These are phyloP conservation scores for Cynaeus angustus DNA, from an alignment of 2,888 invertebrate genomes.

Conservation along the genomic window DNA sequence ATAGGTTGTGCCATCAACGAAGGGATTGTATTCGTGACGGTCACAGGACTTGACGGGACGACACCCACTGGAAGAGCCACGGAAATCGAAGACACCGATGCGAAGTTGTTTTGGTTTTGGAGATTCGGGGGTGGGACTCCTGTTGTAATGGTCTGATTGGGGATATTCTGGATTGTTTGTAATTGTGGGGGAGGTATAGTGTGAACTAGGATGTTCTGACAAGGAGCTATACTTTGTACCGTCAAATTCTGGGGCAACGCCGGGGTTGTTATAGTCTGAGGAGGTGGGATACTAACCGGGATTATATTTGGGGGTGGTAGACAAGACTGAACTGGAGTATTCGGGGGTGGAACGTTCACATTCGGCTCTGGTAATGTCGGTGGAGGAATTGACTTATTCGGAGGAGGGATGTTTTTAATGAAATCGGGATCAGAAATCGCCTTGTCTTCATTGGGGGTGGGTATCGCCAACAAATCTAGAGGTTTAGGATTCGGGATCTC, in stretches of 20 bases:
- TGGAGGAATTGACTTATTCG: constrained; percentile 70
- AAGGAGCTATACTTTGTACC: constrained; percentile 56
- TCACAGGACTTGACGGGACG: constrained; percentile 58
- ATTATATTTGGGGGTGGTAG: constrained; percentile 57
- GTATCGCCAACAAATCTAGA: constrained; percentile 75
- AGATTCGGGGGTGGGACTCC: constrained; percentile 39
- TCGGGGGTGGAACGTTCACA: constrained; percentile 61
- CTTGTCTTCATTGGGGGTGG: constrained; percentile 70
- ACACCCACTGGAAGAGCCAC: constrained; percentile 60
- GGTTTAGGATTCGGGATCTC: constrained; percentile 78
- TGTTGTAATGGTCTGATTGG: constrained; percentile 32
- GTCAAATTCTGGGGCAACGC: constrained; percentile 49
- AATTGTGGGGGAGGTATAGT: constrained; percentile 57
- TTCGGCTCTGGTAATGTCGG: constrained; percentile 64
- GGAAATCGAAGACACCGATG: constrained; percentile 60
- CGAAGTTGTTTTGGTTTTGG: constrained; percentile 51
- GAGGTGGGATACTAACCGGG: constrained; percentile 46
- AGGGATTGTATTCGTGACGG: constrained; percentile 64
- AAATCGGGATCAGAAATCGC: constrained; percentile 67
- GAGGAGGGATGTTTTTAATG: constrained; percentile 70
- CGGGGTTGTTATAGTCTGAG: constrained; percentile 41
- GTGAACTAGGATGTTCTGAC: constrained; percentile 63
- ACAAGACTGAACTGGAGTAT: constrained; percentile 50
- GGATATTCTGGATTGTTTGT: constrained; percentile 46
- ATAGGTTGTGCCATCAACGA: constrained; percentile 70